Conservation (phyloP, 2,888 invertebrate species). For the Zygaena filipendulae region DNA sequence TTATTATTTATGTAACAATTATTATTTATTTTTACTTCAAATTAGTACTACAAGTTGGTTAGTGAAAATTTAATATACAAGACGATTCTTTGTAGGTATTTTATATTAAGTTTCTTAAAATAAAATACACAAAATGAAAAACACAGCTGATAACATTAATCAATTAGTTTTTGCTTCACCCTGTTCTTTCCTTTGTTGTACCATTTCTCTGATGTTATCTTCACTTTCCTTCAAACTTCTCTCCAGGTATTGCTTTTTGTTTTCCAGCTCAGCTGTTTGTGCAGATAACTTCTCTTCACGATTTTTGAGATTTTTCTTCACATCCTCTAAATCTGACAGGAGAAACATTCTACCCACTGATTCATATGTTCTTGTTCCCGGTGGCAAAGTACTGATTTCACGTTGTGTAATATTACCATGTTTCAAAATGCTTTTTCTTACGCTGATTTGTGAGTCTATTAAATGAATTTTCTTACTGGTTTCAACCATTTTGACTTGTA, state of each 20-base stretch:
- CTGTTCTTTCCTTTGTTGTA: conserved; percentile 72
- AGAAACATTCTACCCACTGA: conserved; percentile 89
- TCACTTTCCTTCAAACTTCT: conserved; percentile 85
- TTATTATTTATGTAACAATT: too few relatives aligned
- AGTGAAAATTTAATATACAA: neutral
- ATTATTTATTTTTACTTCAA: too few relatives aligned
- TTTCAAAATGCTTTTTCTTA: conserved; percentile 73
- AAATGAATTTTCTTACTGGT: conserved; percentile 83
- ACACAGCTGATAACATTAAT: too few relatives aligned
- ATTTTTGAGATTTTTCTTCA: conserved; percentile 72
- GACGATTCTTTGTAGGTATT: too few relatives aligned
- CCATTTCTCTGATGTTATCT: conserved; percentile 86
- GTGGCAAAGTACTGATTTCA: conserved; percentile 70
- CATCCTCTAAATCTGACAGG: conserved; percentile 72
- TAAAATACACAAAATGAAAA: too few relatives aligned
- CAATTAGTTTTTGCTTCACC: conserved; percentile 29
- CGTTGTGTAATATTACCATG: conserved; percentile 78
- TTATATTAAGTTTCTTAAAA: too few relatives aligned
- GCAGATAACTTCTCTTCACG: conserved; percentile 67
- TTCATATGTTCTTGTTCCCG: conserved; percentile 78
- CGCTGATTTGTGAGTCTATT: conserved; percentile 81
- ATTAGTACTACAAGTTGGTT: too few relatives aligned
- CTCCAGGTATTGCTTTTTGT: conserved; percentile 83
- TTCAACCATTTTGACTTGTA: conserved; percentile 84
- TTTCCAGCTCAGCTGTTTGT: conserved; percentile 78